A percentile compares a stretch with the other conserved stretches of the same genome.
phyloP scores from a whole-genome alignment of 2,113 vertebrate species.

The Lepisosteus osseus region DNA sequence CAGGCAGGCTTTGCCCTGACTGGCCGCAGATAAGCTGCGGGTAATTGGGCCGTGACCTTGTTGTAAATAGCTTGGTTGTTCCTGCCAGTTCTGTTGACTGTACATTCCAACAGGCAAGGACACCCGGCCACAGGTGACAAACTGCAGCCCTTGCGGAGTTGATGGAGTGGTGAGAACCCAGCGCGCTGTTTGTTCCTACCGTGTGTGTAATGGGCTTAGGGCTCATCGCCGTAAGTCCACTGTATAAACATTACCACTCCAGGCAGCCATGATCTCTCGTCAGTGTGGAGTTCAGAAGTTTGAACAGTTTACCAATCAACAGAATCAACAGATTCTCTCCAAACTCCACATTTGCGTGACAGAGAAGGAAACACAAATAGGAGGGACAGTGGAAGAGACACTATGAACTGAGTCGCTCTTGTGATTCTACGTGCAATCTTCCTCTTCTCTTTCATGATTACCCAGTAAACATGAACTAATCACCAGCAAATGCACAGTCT shows the following conservation, averaged over 20 bases:
- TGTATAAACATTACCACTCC: constrained; percentile 24
- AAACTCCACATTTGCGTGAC: no score
- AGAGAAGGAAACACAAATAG: no score
- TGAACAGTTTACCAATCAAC: background rate
- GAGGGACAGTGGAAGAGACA: no score
- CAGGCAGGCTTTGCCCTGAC: background rate
- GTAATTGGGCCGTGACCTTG: background rate
- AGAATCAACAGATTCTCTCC: background rate
- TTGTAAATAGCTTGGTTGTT: constrained; percentile 10
- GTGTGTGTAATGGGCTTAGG: constrained; percentile 23
- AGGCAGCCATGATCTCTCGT: background rate
- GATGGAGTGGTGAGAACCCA: background rate
- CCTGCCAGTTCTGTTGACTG: constrained; percentile 1
- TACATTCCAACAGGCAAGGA: constrained; percentile 14
- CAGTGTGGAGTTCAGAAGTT: background rate
- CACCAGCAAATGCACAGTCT: background rate
- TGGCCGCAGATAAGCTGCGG: constrained; percentile 4
- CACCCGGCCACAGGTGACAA: background rate
- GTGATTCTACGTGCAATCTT: no score
- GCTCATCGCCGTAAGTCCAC: constrained; percentile 15
- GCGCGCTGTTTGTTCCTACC: constrained; percentile 2
- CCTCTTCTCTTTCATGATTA: background rate
- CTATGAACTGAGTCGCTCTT: no score
- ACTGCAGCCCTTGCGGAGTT: background rate
- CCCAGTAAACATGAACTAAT: background rate